Evolutionary conservation across 2,888 invertebrate species (phyloP).

Genomic region (Harpalus rufipes): DNA sequence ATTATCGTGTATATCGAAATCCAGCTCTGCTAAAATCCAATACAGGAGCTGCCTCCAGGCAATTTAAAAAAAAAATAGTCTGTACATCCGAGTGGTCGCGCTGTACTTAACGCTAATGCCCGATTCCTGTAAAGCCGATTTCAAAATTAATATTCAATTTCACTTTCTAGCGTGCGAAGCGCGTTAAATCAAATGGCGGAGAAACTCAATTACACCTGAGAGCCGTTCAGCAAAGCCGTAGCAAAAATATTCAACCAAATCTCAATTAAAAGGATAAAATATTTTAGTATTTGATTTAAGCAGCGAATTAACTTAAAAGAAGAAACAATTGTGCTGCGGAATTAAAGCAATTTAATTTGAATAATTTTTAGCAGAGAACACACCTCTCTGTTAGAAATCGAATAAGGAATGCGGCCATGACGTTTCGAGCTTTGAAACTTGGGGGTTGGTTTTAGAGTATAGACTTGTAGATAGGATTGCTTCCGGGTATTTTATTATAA

Average conservation of each 20-base stretch:
- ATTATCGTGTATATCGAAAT: neutral
- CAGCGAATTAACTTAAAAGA: conserved; percentile 58
- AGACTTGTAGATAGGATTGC: neutral
- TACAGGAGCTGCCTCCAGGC: neutral
- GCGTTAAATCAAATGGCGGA: conserved; percentile 55
- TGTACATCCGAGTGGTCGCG: conserved; percentile 7
- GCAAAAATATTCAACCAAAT: conserved; percentile 59
- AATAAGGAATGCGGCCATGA: conserved; percentile 26
- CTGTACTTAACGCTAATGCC: conserved; percentile 45
- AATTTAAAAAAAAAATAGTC: conserved; percentile 49
- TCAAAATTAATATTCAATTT: conserved; percentile 65
- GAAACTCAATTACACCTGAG: conserved; percentile 62
- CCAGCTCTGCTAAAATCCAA: neutral
- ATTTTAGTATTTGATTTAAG: conserved; percentile 62
- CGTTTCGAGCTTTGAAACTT: neutral
- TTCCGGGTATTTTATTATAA: conserved; percentile 1
- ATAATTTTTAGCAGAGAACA: conserved; percentile 54
- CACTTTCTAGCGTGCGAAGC: conserved; percentile 46
- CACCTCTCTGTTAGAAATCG: conserved; percentile 25
- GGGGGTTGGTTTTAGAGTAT: conserved; percentile 25
- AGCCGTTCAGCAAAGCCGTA: conserved; percentile 43
- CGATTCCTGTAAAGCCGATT: conserved; percentile 56
- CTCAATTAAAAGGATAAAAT: conserved; percentile 63
- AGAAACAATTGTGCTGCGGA: conserved; percentile 58
- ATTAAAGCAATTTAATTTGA: conserved; percentile 65